Base-by-base conservation (phyloP, 2,113 vertebrate genomes). In the Elgaria multicarinata region DNA sequence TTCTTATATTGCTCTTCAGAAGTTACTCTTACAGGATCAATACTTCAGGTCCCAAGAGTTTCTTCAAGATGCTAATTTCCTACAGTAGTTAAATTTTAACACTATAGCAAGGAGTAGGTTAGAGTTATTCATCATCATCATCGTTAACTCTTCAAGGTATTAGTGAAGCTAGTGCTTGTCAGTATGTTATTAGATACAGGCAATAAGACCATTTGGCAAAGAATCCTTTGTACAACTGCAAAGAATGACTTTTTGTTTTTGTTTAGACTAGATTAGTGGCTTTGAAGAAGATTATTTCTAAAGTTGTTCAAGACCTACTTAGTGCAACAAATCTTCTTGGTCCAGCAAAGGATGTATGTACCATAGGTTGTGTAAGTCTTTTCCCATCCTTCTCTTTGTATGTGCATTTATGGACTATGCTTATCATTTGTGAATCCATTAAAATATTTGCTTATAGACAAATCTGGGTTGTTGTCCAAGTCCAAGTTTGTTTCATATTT, bases 261-360 rank as follows among this genome's bases (percentile, higher is more conserved):
- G 8, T 3, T 77, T 92, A 97, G 96, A 86, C 87, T 86, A 87
- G 0, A 78, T 84, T 96, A 20, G 87, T 78, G 42, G 77, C 90
- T 39, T 91, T 97, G 92, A 96, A 90, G 6, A 90, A 93, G 26
- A 94, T 97, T 0, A 93, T 96, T 91, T 92, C 91, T 58, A 95
- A 95, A 94, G 95, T 96, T 71, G 91, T 91, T 87, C 90, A 91
- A 77, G 95, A 96, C 55, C 90, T 97, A 90, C 85, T 95, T 22
- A 83, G 92, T 28, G 95, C 96, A 0, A 28, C 95, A 64, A 80
- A 92, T 66, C 94, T 96, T 31, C 96, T 97, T 90, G 91, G 78
- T 28, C 92, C 95, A 39, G 94, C 86, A 76, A 92, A 96, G 66
- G 42, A 89, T 64, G 77, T 96, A 71, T 95, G 93, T 93, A 95